phyloP scores from a whole-genome alignment of 2,888 invertebrate species.

The Hesperia comma region DNA sequence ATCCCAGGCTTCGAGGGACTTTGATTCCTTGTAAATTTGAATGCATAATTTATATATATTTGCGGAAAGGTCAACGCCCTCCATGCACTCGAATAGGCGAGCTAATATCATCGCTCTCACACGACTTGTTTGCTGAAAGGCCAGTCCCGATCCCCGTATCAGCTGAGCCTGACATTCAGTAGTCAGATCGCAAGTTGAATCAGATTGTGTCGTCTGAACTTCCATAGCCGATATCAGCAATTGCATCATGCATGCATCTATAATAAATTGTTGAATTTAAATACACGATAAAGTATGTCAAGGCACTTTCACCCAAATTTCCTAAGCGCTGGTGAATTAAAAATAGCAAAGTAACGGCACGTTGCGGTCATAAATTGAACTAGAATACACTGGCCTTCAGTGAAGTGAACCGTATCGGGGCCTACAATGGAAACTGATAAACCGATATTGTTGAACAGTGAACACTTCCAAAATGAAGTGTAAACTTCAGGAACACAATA shows the following conservation, averaged over 20 bases:
- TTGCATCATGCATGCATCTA: conserved; percentile 80
- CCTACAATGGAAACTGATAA: conserved; percentile 45
- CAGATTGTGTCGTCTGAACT: conserved; percentile 65
- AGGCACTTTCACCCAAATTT: conserved; percentile 48
- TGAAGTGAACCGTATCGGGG: conserved; percentile 50
- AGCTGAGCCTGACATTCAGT: conserved; percentile 71
- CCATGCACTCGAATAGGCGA: conserved; percentile 73
- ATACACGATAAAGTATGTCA: conserved; percentile 46
- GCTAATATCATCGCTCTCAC: conserved; percentile 64
- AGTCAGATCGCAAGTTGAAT: conserved; percentile 68
- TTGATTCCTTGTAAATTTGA: conserved; percentile 76
- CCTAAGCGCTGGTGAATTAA: conserved; percentile 40
- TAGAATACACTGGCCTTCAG: conserved; percentile 50
- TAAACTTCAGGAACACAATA: background rate
- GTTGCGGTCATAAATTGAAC: conserved; percentile 46
- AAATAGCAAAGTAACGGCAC: conserved; percentile 45
- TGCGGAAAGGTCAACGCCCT: conserved; percentile 66
- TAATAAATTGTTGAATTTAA: conserved; percentile 42
- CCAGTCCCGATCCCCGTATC: conserved; percentile 70
- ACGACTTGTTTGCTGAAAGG: conserved; percentile 74
- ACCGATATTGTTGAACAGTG: conserved; percentile 28
- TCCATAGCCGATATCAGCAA: conserved; percentile 77
- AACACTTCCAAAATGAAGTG: conserved; percentile 11
- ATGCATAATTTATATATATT: conserved; percentile 76
- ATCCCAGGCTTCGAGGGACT: conserved; percentile 76